Evolutionary conservation across 2,113 vertebrate genomes (phyloP).

Genomic region (Ctenomys sociabilis): DNA sequence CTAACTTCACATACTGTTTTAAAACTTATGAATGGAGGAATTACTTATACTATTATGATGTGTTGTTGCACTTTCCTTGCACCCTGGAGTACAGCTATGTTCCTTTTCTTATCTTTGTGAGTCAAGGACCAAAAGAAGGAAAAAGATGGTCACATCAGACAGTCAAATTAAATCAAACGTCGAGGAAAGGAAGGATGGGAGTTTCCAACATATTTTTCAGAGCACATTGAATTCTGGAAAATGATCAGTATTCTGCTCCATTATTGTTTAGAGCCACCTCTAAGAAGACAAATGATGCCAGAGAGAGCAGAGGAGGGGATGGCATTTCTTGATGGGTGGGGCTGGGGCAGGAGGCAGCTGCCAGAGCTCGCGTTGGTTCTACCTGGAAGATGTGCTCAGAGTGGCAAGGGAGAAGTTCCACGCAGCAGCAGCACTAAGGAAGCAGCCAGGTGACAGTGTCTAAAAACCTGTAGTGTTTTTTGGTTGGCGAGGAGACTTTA

Average conservation of each 20-base stretch:
- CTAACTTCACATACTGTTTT: conserved; percentile 63
- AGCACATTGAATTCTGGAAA: conserved; percentile 77
- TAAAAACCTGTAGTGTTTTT: conserved; percentile 1
- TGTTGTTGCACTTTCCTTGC: conserved; percentile 59
- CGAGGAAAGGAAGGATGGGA: conserved; percentile 47
- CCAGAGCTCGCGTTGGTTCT: background rate
- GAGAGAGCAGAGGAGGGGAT: background rate
- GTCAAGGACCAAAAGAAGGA: background rate
- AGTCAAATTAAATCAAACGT: background rate
- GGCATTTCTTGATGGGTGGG: background rate
- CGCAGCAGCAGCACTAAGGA: background rate
- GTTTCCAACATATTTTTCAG: conserved; percentile 62
- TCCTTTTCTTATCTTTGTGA: conserved; percentile 57
- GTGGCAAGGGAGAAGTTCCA: background rate
- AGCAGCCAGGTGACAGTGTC: background rate
- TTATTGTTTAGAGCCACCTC: conserved; percentile 33
- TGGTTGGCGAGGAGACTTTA: background rate
- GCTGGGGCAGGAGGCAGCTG: background rate
- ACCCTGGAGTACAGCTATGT: conserved; percentile 55
- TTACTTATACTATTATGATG: conserved; percentile 30
- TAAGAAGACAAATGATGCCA: background rate
- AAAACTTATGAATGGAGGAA: conserved; percentile 70
- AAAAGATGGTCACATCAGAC: background rate
- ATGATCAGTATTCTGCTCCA: conserved; percentile 71
- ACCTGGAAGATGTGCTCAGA: background rate